phyloP scores from a whole-genome alignment of 2,113 vertebrate species.

The Vulpes ferrilata region DNA sequence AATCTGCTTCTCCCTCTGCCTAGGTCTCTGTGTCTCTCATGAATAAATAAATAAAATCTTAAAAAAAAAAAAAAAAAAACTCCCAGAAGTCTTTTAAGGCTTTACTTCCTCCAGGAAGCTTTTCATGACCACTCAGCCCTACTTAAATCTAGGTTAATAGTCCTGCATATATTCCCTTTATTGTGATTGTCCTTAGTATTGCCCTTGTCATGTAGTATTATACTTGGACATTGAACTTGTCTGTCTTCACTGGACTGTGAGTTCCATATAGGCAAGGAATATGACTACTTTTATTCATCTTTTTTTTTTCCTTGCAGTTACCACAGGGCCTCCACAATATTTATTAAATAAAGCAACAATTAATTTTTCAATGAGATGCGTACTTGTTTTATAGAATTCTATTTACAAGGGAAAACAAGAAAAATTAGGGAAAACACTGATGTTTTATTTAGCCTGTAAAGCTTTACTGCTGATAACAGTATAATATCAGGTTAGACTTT shows the following conservation, averaged over 20 bases:
- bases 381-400: constrained; percentile 46
- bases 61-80: not conserved
- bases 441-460: constrained; percentile 56
- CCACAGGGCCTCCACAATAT: not conserved
- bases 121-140: not conserved
- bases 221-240: not conserved
- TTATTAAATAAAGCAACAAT: constrained; percentile 49
- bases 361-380: not conserved
- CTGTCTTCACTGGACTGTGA: not conserved
- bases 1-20: no score
- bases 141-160: not conserved
- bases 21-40: no score
- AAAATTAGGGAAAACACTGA: not conserved
- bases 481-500: constrained; percentile 57
- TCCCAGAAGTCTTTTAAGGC: not conserved
- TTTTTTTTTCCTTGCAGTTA: not conserved
- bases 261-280: not conserved
- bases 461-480: constrained; percentile 48
- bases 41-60: no score
- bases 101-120: not conserved
- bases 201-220: not conserved
- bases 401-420: constrained; percentile 23
- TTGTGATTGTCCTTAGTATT: not conserved
- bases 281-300: not conserved
- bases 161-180: not conserved